Evolutionary conservation across 1,140 invertebrate species (phyloP).

Genomic region (Drosophila sp.): DNA sequence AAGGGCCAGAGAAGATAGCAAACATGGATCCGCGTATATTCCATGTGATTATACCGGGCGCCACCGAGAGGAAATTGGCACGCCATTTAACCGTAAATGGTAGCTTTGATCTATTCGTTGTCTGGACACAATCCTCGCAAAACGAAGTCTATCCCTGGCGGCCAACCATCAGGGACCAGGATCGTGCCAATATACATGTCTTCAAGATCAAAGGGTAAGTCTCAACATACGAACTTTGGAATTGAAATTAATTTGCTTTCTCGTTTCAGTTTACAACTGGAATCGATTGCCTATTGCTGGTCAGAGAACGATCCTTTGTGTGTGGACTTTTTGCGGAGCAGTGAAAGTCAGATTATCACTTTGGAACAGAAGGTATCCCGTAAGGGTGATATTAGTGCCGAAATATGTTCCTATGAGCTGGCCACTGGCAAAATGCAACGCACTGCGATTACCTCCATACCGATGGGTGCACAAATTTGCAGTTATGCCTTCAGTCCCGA

Average conservation of each 20-base stretch:
- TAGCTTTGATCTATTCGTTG: conserved; percentile 85
- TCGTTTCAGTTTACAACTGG: conserved; percentile 84
- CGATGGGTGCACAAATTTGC: conserved; percentile 88
- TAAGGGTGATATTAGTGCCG: conserved; percentile 90
- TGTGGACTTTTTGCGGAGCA: conserved; percentile 87
- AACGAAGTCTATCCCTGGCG: conserved; percentile 94
- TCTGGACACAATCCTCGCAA: conserved; percentile 90
- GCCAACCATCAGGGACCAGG: conserved; percentile 90
- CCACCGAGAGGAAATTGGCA: conserved; percentile 86
- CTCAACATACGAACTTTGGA: too few species aligned
- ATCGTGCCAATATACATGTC: conserved; percentile 91
- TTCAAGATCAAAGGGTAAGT: conserved; percentile 84
- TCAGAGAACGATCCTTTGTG: conserved; percentile 89
- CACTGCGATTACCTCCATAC: conserved; percentile 87
- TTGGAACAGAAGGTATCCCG: conserved; percentile 90
- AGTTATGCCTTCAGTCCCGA: conserved; percentile 87
- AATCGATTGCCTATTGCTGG: conserved; percentile 86
- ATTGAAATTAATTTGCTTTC: background rate
- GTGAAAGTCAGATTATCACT: conserved; percentile 88
- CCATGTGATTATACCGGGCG: conserved; percentile 85
- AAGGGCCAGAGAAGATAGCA: conserved; percentile 85
- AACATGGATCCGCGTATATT: conserved; percentile 87
- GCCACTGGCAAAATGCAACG: conserved; percentile 87
- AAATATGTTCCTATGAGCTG: conserved; percentile 89
- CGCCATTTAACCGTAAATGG: conserved; percentile 87